A percentile compares a stretch with the other conserved stretches of the same genome.
Conservation (phyloP, 2,888 invertebrate species). For the Patella ulyssiponensis region DNA sequence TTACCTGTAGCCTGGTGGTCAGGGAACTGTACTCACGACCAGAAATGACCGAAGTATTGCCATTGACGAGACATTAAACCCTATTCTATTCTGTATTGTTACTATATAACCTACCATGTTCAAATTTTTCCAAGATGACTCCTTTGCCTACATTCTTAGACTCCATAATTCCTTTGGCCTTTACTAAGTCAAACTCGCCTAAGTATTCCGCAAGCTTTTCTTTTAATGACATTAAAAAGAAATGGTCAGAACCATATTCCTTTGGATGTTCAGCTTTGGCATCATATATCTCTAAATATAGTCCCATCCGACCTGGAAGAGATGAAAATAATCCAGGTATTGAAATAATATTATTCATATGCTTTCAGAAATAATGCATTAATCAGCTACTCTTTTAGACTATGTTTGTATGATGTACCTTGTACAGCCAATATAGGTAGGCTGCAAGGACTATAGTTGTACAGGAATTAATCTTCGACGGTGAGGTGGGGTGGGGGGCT, state of each 20-base stretch:
- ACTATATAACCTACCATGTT: constrained; percentile 44
- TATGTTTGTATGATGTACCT: too few relatives aligned
- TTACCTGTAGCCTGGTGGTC: too few relatives aligned
- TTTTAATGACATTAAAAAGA: constrained; percentile 54
- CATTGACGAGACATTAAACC: too few relatives aligned
- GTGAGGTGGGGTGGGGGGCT: too few relatives aligned
- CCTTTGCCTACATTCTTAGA: constrained; percentile 47
- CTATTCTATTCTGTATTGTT: too few relatives aligned
- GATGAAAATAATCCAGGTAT: too few relatives aligned
- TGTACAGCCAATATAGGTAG: too few relatives aligned
- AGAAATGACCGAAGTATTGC: too few relatives aligned
- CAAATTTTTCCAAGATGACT: constrained; percentile 56
- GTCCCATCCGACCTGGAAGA: constrained; percentile 55
- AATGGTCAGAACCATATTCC: constrained; percentile 57
- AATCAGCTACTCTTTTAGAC: too few relatives aligned
- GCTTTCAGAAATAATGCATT: neutral
- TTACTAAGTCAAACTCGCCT: constrained; percentile 44
- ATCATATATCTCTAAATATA: constrained; percentile 58
- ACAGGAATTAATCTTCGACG: too few relatives aligned
- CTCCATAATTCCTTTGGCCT: constrained; percentile 53
- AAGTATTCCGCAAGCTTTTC: constrained; percentile 54
- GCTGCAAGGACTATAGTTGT: too few relatives aligned
- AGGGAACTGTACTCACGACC: too few relatives aligned
- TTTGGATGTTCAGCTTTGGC: constrained; percentile 48
- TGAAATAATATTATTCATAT: neutral